Evolutionary conservation across 2,797 vertebrate genomes (phyloP).

Genomic region (Luscinia luscinia): DNA sequence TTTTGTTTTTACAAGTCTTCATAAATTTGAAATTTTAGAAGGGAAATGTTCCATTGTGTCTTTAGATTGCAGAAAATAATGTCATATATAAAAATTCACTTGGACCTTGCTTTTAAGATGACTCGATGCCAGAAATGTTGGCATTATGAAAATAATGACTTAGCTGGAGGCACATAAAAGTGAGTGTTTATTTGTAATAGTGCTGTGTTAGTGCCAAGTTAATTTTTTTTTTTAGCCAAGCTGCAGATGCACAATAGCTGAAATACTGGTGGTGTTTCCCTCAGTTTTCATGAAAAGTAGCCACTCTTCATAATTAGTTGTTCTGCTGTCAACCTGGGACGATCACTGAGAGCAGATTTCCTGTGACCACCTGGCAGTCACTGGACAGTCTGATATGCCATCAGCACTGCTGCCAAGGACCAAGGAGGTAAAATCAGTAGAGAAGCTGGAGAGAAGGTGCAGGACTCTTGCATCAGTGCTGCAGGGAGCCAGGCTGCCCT

Average conservation of each 20-base stretch:
- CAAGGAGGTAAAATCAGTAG: background rate
- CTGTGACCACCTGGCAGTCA: background rate
- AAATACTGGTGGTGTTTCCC: background rate
- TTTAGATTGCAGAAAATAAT: background rate
- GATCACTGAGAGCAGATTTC: background rate
- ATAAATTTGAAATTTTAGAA: background rate
- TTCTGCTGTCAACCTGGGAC: background rate
- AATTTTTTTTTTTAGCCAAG: background rate
- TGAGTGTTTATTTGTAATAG: background rate
- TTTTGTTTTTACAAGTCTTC: background rate
- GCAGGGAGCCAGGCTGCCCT: background rate
- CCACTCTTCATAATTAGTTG: background rate
- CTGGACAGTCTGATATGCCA: fast-evolving
- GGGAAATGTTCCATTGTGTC: background rate
- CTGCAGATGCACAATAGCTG: background rate
- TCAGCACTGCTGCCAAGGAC: background rate
- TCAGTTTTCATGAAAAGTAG: background rate
- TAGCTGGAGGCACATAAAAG: background rate
- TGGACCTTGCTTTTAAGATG: background rate
- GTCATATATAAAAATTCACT: background rate
- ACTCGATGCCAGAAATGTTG: background rate
- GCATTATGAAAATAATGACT: background rate
- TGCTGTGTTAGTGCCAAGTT: background rate
- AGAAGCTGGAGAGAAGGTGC: background rate
- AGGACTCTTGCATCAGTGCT: background rate